Evolutionary conservation across 2,113 vertebrate genomes (phyloP), one percentile per base, ranked within the genome.

Genomic region (Ammodytes dubius): DNA sequence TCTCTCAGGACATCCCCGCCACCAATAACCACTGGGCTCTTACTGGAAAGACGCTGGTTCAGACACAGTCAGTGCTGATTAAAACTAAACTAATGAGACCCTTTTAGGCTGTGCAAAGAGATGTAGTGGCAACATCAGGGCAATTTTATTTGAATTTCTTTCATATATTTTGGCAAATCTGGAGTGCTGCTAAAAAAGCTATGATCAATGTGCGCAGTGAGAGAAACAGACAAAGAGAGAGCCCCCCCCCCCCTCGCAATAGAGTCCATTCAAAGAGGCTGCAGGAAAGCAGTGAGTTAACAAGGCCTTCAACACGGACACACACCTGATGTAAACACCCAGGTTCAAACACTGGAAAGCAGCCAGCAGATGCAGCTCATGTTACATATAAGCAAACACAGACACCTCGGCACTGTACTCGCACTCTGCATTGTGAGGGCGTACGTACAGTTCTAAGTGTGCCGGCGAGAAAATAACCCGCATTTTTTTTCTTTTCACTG

Each of bases 311-410:
- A 74, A 65, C 70, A 68, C 52, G 27, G 74, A 82, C 70, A 77
- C 70, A 77, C 79, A 85, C 79, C 89, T 85, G 88, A 79, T 78
- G 77, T 86, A 83, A 88, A 88, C 79, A 84, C n/a, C 45, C 42
- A 63, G 70, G 65, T 80, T 84, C 66, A 81, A 67, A 82, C 65
- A 5, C 15, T 68, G 86, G 77, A 83, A 70, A 52, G 67, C 56
- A 84, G 73, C 65, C 74, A 74, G 74, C 45, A 50, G 15, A 61
- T 65, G 42, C 52, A 9, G 53, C 61, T 87, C 77, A 11, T 39
- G 66, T 81, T 83, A 71, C 83, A 59, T 67, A 60, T 67, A 60
- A 72, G 42, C 79, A 82, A 83, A 89, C 81, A 89, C 58, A 74
- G 12, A 60, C 53, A 35, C 58, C 43, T 35, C 74, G 37, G 52